phyloP scores from a whole-genome alignment of 2,888 invertebrate species.

The Lycophotia porphyrea region DNA sequence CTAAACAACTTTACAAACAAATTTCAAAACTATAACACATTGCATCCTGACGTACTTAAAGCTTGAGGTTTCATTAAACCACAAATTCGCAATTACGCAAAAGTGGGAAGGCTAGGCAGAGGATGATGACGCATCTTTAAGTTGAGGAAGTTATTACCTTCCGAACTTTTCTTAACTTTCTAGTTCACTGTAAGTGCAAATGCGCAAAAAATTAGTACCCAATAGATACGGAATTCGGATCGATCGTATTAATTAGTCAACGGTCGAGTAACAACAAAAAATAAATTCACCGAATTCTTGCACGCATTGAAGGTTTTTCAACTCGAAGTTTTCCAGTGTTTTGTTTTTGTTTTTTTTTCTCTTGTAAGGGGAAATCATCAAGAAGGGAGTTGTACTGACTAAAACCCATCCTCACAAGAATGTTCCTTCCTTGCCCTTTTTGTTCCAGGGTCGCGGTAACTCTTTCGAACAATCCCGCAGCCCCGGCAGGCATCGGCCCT shows the following conservation, averaged over 20 bases:
- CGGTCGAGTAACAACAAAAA: constrained; percentile 67
- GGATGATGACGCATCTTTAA: neutral
- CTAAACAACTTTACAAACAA: neutral
- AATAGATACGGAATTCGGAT: constrained; percentile 58
- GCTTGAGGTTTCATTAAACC: constrained; percentile 13
- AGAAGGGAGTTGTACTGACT: too few species aligned
- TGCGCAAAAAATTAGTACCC: constrained; percentile 22
- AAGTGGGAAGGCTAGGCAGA: neutral
- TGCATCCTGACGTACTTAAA: neutral
- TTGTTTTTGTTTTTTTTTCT: too few species aligned
- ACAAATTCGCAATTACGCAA: neutral
- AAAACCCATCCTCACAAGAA: too few species aligned
- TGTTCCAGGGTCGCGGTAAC: too few species aligned
- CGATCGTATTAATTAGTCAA: constrained; percentile 62
- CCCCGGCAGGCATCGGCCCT: too few species aligned
- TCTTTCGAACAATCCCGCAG: too few species aligned
- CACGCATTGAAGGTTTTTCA: constrained; percentile 80
- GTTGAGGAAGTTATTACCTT: neutral
- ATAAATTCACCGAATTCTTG: constrained; percentile 76
- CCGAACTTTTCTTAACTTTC: constrained; percentile 1
- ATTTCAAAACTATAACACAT: neutral
- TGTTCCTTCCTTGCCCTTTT: too few species aligned
- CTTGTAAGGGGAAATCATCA: too few species aligned
- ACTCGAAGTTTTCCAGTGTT: too few species aligned
- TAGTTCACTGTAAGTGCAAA: neutral